Base-by-base conservation (phyloP, 1,140 invertebrate genomes). In the Rhopalosiphum padi region DNA sequence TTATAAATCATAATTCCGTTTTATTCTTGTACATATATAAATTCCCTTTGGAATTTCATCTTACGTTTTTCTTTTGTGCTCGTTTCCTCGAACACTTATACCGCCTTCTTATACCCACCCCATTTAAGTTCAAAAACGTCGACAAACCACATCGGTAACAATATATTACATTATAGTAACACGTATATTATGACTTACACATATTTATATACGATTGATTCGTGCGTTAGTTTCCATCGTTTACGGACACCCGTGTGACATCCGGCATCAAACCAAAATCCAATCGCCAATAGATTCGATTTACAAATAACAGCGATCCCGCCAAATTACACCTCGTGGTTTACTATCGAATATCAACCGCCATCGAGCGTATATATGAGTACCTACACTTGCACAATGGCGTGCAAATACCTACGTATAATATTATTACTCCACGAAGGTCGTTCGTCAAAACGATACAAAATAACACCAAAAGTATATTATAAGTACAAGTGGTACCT, bases 1-100 rank as follows among this genome's bases (percentile, higher is more conserved):
- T 37, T n/a, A 89, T 89, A 89, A 89, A 89, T 89, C 88, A 89
- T 89, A 89, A 89, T 23, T 25, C 35, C 11, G 88, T 89, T 55
- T 37, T 89, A 35, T 37, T 37, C 43, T 53, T 25, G 35, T 46
- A 86, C 41, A 30, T 53, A 8, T 53, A 51, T 51, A 46, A 15
- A 43, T 35, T 55, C 51, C 48, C 51, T 89, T 89, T 53, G 46
- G 87, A 88, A 88, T 51, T 77, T 88, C 46, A 48, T 35, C 21
- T 21, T 88, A 25, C 83, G 41, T 85, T 77, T 35, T 90, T 90
- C 35, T 55, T 90, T 90, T 41, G 48, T 53, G n/a, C 22, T 7
- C 35, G n/a, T 53, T 35, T n/a, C 15, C 60, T 18, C 30, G n/a
- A 60, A n/a, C 11, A 30, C 60, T 77, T 77, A n/a, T n/a, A 35